Percentiles rank a stretch among this genome's conserved stretches.
Evolutionary conservation across 2,797 vertebrate species (phyloP).

Genomic region (Pseudochirops corinnae): DNA sequence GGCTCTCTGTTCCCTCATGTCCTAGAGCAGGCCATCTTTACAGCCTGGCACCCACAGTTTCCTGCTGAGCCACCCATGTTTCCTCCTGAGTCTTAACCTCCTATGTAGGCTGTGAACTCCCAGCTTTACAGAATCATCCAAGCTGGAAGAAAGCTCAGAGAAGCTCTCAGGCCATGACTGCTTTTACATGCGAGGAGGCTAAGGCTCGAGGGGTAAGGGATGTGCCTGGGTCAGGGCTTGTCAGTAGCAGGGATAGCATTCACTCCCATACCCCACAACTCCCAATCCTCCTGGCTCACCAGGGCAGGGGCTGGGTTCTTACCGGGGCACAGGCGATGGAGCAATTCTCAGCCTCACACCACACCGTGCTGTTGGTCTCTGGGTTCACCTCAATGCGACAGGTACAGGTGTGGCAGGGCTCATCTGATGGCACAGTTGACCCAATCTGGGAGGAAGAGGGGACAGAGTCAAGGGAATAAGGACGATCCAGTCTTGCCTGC

Average conservation of each 20-base stretch:
- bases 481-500: background rate
- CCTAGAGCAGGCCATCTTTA: background rate
- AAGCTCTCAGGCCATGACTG: rapidly evolving
- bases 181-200: background rate
- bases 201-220: background rate
- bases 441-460: slow-evolving; percentile 82
- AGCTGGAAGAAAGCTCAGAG: background rate
- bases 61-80: background rate
- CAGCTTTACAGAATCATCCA: background rate
- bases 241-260: background rate
- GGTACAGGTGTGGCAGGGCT: slow-evolving; percentile 84
- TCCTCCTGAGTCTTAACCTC: background rate
- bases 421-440: slow-evolving; percentile 38
- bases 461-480: background rate
- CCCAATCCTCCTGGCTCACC: background rate
- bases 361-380: slow-evolving; percentile 39
- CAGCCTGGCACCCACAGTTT: background rate
- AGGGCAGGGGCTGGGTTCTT: slow-evolving; percentile 29
- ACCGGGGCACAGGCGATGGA: slow-evolving; percentile 80
- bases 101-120: background rate
- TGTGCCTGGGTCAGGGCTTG: background rate
- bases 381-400: slow-evolving; percentile 82
- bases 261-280: background rate
- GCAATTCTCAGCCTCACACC: slow-evolving; percentile 79
- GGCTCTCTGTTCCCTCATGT: background rate